A percentile compares a stretch with the other conserved stretches of the same genome.
Conservation (phyloP, 2,888 invertebrate genomes). For the Megastigmus dorsalis region DNA sequence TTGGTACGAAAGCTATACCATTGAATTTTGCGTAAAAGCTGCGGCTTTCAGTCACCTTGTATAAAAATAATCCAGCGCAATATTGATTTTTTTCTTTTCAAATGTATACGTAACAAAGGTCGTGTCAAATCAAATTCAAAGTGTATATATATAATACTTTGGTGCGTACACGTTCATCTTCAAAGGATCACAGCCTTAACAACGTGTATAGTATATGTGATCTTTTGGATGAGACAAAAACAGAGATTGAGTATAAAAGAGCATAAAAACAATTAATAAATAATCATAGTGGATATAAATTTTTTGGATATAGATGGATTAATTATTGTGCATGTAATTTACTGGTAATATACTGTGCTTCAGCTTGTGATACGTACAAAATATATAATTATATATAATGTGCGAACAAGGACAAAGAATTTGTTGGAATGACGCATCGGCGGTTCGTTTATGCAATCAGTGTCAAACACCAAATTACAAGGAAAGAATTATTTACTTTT, state of each 20-base stretch:
- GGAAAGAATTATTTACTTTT: conserved; percentile 5
- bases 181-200: neutral
- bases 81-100: too few relatives aligned
- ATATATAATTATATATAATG: conserved; percentile 10
- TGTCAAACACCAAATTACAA: conserved; percentile 14
- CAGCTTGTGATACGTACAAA: neutral
- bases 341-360: conserved; percentile 31
- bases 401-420: conserved; percentile 28
- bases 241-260: neutral
- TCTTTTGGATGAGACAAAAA: conserved; percentile 5
- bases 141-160: too few relatives aligned
- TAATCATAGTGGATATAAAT: neutral
- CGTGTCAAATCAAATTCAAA: too few relatives aligned
- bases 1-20: conserved; percentile 11
- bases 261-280: conserved; percentile 8
- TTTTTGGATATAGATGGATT: neutral
- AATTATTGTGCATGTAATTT: conserved; percentile 26
- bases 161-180: neutral
- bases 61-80: too few relatives aligned
- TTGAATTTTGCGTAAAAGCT: neutral
- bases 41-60: neutral
- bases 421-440: neutral
- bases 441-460: neutral
- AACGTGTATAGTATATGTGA: neutral
- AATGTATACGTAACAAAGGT: too few relatives aligned